Percentiles rank a stretch among this genome's conserved stretches.
These are phyloP conservation scores for Eristalis intricaria DNA, from an alignment of 2,888 invertebrate genomes.

Conservation along the genomic window DNA sequence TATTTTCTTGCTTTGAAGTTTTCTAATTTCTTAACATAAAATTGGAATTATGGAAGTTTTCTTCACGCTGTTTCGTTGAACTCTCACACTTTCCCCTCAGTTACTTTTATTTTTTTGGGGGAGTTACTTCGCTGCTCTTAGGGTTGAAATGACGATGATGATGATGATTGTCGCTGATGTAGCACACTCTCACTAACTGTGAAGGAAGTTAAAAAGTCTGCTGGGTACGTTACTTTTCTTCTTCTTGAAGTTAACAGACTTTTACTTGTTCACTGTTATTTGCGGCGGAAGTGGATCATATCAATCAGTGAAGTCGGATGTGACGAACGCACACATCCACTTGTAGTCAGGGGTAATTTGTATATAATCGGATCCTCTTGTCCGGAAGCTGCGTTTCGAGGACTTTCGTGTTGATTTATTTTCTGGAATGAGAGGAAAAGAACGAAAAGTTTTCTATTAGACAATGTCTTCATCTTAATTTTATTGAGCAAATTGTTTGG, in stretches of 20 bases:
- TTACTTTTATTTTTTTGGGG: neutral
- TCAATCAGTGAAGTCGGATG: constrained; percentile 33
- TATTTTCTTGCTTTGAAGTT: constrained; percentile 53
- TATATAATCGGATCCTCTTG: constrained; percentile 49
- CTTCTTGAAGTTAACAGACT: constrained; percentile 48
- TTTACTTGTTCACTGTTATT: constrained; percentile 27
- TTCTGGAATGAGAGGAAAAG: constrained; percentile 56
- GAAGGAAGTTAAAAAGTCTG: constrained; percentile 9
- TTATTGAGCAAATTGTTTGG: constrained; percentile 16
- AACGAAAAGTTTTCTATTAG: constrained; percentile 37
- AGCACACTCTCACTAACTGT: neutral
- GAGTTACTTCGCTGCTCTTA: neutral
- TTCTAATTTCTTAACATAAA: constrained; percentile 66
- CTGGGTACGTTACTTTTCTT: neutral
- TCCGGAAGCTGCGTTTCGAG: constrained; percentile 50
- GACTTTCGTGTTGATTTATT: constrained; percentile 53
- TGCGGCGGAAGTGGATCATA: constrained; percentile 32
- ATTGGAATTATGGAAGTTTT: constrained; percentile 61
- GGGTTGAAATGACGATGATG: neutral
- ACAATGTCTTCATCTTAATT: constrained; percentile 12
- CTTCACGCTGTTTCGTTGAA: neutral
- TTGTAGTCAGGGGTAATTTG: constrained; percentile 44
- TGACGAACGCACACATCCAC: neutral
- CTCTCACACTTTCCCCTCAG: neutral
- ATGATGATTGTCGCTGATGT: constrained; percentile 1